Percentiles rank a stretch among this genome's conserved stretches.
These are phyloP conservation scores for Rhabdornis inornatus DNA, from an alignment of 2,113 vertebrate genomes.

Conservation along the genomic window DNA sequence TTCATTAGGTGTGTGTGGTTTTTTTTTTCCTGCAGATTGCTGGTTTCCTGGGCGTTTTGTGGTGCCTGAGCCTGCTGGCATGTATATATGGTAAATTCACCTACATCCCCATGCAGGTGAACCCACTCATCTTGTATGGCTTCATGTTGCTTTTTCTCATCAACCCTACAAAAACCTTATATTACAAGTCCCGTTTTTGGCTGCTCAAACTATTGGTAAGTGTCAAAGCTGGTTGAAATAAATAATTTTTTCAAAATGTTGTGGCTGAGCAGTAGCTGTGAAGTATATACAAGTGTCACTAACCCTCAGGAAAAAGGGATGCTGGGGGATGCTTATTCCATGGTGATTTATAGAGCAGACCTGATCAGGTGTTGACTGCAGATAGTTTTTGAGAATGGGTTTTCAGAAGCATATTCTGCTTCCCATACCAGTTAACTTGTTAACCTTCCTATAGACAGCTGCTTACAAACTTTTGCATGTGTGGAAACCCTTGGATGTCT, in stretches of 20 bases:
- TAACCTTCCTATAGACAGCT: neutral
- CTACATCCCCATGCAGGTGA: constrained; percentile 88
- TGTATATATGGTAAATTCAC: constrained; percentile 88
- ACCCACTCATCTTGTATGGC: constrained; percentile 93
- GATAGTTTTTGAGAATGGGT: neutral
- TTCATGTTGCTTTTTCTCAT: constrained; percentile 97
- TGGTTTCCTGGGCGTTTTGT: constrained; percentile 94
- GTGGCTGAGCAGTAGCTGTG: neutral
- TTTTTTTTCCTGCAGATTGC: constrained; percentile 80
- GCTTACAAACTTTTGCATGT: neutral
- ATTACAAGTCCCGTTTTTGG: constrained; percentile 99
- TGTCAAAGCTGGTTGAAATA: constrained; percentile 5
- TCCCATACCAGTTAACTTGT: neutral
- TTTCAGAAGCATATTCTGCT: neutral
- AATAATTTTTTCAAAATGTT: neutral
- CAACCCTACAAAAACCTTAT: constrained; percentile 96
- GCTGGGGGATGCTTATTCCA: neutral
- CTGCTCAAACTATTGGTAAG: constrained; percentile 96
- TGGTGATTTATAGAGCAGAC: neutral
- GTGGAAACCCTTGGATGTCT: neutral
- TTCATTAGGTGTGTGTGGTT: neutral
- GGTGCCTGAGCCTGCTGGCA: constrained; percentile 95
- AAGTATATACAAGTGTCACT: neutral
- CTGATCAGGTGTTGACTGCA: neutral
- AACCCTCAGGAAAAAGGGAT: neutral